Conservation (phyloP, 92 coral and sea anemone species). For the Epizoanthus scotinus region DNA sequence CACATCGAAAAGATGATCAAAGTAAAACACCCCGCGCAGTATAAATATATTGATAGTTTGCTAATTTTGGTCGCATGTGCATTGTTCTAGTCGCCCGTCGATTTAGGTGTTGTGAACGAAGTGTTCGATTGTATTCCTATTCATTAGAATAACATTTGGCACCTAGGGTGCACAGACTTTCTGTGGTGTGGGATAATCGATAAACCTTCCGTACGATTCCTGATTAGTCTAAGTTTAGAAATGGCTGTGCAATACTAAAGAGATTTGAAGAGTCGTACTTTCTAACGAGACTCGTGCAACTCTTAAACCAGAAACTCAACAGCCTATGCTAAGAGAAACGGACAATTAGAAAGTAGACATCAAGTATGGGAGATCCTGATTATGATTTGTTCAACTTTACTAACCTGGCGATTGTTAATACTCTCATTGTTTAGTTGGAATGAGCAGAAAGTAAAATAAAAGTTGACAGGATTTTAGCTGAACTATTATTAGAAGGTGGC, state of each 20-base stretch:
- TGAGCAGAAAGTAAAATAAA: neutral
- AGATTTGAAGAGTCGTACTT: neutral
- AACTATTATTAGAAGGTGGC: conserved; percentile 20
- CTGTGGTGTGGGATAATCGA: conserved; percentile 16
- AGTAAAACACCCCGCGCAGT: neutral
- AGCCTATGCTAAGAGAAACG: neutral
- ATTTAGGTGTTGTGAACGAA: neutral
- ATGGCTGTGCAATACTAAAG: neutral
- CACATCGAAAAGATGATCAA: neutral
- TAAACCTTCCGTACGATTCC: conserved; percentile 19
- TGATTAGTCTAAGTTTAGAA: neutral
- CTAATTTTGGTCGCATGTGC: neutral
- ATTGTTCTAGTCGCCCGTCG: neutral
- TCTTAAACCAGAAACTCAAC: neutral
- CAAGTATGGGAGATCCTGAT: neutral
- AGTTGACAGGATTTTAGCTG: neutral
- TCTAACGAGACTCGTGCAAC: neutral
- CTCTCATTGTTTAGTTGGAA: neutral
- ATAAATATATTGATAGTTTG: neutral
- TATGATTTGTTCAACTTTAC: neutral
- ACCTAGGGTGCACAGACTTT: conserved; percentile 5
- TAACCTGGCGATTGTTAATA: conserved; percentile 4
- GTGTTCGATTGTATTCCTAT: neutral
- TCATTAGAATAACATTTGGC: conserved; percentile 3
- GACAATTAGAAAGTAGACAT: neutral